These are phyloP conservation scores for Crenichthys baileyi DNA, from an alignment of 2,797 vertebrate genomes.

Conservation along the genomic window DNA sequence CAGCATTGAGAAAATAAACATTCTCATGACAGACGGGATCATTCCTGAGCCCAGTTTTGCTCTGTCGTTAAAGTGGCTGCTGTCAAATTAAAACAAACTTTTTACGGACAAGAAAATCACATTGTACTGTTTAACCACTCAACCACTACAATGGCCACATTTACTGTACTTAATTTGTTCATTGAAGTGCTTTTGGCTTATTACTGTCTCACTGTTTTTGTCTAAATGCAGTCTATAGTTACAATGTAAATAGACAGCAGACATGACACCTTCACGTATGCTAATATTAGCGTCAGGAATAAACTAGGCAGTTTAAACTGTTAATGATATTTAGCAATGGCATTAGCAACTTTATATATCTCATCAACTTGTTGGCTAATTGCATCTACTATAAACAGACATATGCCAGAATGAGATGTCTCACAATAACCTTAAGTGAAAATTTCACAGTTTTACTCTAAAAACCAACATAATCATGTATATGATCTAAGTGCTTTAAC, in stretches of 20 bases:
- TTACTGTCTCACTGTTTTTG: background rate
- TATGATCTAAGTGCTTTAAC: background rate
- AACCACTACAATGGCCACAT: background rate
- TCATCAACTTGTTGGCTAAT: too few relatives aligned
- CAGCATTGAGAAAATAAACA: slow-evolving; percentile 5
- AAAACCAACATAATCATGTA: background rate
- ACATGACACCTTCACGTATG: background rate
- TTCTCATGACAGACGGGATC: background rate
- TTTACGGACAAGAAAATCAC: background rate
- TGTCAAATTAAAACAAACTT: background rate
- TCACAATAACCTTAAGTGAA: background rate
- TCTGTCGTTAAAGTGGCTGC: background rate
- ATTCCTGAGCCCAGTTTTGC: background rate
- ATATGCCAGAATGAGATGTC: too few relatives aligned
- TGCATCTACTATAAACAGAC: too few relatives aligned
- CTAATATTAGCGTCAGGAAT: background rate
- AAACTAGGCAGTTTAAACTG: background rate
- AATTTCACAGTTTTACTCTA: background rate
- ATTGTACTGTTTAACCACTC: background rate
- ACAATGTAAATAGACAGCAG: background rate
- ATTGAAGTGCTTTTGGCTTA: background rate
- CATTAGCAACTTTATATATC: background rate
- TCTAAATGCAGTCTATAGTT: background rate
- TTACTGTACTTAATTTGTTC: background rate
- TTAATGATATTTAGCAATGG: background rate